A percentile compares a stretch with the other conserved stretches of the same genome.
phyloP scores from a whole-genome alignment of 2,888 invertebrate species.

The Athripsodes cinereus region DNA sequence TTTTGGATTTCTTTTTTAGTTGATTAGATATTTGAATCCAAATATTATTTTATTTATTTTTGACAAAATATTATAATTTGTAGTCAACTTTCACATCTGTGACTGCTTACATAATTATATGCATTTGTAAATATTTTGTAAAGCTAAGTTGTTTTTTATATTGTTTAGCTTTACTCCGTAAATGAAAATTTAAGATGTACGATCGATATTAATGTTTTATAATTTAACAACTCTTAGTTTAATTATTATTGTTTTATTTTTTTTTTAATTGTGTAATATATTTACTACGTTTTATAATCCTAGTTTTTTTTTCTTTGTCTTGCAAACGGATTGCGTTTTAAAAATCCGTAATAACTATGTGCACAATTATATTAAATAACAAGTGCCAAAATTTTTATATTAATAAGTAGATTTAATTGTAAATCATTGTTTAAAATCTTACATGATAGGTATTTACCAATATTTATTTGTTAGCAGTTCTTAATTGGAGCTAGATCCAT shows the following conservation, averaged over 20 bases:
- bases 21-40: too few species aligned
- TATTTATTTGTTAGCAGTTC: too few species aligned
- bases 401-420: too few species aligned
- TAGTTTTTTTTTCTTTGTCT: neutral
- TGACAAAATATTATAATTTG: too few species aligned
- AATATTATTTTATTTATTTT: too few species aligned
- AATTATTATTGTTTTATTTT: neutral
- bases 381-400: slow-evolving; percentile 30
- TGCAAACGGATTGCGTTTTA: slow-evolving; percentile 10
- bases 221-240: neutral
- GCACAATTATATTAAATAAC: slow-evolving; percentile 25
- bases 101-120: neutral
- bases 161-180: neutral
- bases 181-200: neutral
- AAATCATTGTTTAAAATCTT: too few species aligned
- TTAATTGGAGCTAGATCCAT: too few species aligned
- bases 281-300: neutral
- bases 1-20: too few species aligned
- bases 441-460: too few species aligned
- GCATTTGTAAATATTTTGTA: neutral
- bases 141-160: neutral
- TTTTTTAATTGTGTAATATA: neutral
- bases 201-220: neutral
- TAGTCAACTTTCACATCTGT: neutral
- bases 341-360: slow-evolving; percentile 10